A percentile compares a stretch with the other conserved stretches of the same genome.
These are phyloP conservation scores for Brachypteracias leptosomus DNA, from an alignment of 2,113 vertebrate genomes.

Conservation along the genomic window DNA sequence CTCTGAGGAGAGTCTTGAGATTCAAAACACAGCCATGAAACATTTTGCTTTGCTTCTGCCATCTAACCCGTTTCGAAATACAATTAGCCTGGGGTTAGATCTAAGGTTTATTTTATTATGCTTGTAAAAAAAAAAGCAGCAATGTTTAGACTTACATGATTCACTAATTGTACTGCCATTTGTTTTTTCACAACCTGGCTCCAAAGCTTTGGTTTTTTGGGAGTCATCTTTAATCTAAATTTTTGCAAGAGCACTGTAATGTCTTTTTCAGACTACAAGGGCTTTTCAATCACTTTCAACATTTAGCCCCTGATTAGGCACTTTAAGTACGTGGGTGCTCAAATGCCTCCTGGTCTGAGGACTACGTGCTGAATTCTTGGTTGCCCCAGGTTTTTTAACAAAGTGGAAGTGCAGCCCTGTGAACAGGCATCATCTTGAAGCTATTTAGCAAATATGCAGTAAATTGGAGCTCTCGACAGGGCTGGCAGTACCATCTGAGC, in stretches of 20 bases:
- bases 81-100: conserved; percentile 48
- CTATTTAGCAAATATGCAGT: background rate
- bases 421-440: background rate
- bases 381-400: background rate
- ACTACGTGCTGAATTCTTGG: background rate
- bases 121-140: conserved; percentile 28
- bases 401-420: background rate
- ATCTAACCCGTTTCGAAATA: conserved; percentile 19
- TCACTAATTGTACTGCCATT: background rate
- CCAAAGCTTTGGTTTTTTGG: background rate
- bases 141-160: conserved; percentile 20
- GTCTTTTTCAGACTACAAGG: conserved; percentile 45
- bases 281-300: conserved; percentile 35
- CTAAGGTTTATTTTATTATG: conserved; percentile 27
- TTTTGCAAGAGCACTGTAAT: conserved; percentile 42
- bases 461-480: background rate
- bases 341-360: background rate
- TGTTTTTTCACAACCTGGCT: background rate
- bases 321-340: conserved; percentile 21
- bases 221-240: conserved; percentile 47
- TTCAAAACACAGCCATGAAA: conserved; percentile 42
- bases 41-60: conserved; percentile 39
- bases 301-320: conserved; percentile 39
- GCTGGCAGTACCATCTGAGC: background rate
- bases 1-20: conserved; percentile 36